Base-by-base conservation (phyloP, 2,888 invertebrate genomes). In the Sussaba pulchella region DNA sequence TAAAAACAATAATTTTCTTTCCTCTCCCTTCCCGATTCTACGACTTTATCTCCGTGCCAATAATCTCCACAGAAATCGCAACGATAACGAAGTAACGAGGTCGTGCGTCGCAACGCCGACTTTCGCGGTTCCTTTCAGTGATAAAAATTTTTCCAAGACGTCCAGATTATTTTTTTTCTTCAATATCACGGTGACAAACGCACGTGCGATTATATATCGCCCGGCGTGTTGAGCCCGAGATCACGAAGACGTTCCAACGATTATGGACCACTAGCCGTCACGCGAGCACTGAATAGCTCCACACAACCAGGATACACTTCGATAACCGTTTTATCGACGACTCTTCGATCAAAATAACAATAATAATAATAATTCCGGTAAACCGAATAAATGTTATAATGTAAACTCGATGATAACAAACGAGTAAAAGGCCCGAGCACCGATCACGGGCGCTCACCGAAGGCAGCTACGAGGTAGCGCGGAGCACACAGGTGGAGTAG, bases 401-500 rank as follows among this genome's bases (percentile, higher is more conserved):
- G n/a, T n/a, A n/a, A n/a, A n/a, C n/a, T n/a, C n/a, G n/a, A 19
- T 21, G 2, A 36, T 5, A 26, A 69, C 54, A 39, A 71, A 61
- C 57, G 72, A 64, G 57, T 21, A 69, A 21, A 69, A 73, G 72
- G 72, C 80, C 66, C 71, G 74, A 74, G 71, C 69, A 72, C 50
- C 74, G 79, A 75, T 45, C 67, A 72, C 73, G 66, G 61, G 78
- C 70, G 74, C 81, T 64, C 70, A 71, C 81, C 59, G 70, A 59
- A 69, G 71, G 71, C 70, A 74, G 61, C 71, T 78, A 69, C 71
- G 67, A 69, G 64, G 70, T 67, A 72, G 70, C 75, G 75, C 64
- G 45, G 70, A 47, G 73, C 84, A 84, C 87, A 84, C 87, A 89
- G 86, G 88, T 88, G 87, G 69, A 88, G n/a, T n/a, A n/a, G 87